Evolutionary conservation across 2,888 invertebrate genomes (phyloP).

Genomic region (Rhodophaea formosa): DNA sequence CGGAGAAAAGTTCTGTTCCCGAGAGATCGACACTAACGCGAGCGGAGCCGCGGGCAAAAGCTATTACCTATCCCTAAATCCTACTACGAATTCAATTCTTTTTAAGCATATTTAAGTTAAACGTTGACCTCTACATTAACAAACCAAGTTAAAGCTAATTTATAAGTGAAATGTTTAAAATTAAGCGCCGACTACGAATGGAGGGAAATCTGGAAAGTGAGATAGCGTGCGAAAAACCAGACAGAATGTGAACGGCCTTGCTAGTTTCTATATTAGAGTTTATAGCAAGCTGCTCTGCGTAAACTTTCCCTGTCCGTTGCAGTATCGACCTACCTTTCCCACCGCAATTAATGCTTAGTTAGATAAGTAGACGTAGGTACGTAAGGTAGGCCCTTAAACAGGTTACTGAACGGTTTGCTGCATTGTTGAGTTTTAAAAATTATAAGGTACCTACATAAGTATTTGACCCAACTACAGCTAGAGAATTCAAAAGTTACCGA

Average conservation of each 20-base stretch:
- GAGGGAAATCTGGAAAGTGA: slow-evolving; percentile 72
- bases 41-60: too few species aligned
- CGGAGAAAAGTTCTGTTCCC: too few species aligned
- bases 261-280: slow-evolving; percentile 50
- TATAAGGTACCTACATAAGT: background rate
- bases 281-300: slow-evolving; percentile 23
- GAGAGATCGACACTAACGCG: too few species aligned
- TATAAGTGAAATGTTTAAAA: slow-evolving; percentile 2
- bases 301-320: slow-evolving; percentile 34
- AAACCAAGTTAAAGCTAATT: background rate
- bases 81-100: too few species aligned
- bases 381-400: background rate
- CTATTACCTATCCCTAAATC: too few species aligned
- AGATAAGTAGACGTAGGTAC: background rate
- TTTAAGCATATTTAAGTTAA: too few species aligned
- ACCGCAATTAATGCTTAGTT: slow-evolving; percentile 8
- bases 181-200: slow-evolving; percentile 45
- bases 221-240: slow-evolving; percentile 67
- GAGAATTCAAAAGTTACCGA: too few species aligned
- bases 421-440: too few species aligned
- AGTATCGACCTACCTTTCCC: background rate
- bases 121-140: too few species aligned
- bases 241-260: slow-evolving; percentile 59
- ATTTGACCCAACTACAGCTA: too few species aligned
- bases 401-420: background rate